Conservation (phyloP, 1,140 invertebrate genomes). For the Stegodyphus dumicola region DNA sequence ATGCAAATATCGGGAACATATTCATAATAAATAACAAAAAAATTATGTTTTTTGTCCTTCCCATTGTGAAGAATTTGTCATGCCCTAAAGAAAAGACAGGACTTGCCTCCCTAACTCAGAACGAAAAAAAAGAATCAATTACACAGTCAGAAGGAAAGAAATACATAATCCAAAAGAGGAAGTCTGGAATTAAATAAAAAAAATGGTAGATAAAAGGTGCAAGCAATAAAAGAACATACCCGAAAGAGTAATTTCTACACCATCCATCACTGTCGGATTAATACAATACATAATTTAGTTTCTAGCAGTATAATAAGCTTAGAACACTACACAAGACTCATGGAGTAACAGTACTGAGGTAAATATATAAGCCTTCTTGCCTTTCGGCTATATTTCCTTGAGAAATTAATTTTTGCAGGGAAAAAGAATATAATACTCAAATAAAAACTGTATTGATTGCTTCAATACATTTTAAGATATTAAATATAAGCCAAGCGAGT, state of each 20-base stretch:
- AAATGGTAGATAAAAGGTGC: no score
- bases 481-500: no score
- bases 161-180: no score
- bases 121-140: not conserved
- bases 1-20: no score
- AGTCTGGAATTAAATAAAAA: no score
- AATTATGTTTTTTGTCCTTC: no score
- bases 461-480: no score
- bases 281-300: slow-evolving; percentile 41
- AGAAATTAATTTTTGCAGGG: not conserved
- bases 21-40: no score
- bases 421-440: not conserved
- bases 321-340: not conserved
- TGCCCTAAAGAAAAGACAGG: no score
- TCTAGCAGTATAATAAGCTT: slow-evolving; percentile 32
- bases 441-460: no score
- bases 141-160: no score
- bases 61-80: no score
- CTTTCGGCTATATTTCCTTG: slow-evolving; percentile 5
- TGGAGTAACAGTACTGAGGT: not conserved
- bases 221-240: not conserved
- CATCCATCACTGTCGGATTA: slow-evolving; percentile 39
- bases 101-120: not conserved
- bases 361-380: slow-evolving; percentile 20
- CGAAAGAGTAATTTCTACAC: slow-evolving; percentile 12